Conservation (phyloP, 2,888 invertebrate genomes). For the Eupithecia exiguata region DNA sequence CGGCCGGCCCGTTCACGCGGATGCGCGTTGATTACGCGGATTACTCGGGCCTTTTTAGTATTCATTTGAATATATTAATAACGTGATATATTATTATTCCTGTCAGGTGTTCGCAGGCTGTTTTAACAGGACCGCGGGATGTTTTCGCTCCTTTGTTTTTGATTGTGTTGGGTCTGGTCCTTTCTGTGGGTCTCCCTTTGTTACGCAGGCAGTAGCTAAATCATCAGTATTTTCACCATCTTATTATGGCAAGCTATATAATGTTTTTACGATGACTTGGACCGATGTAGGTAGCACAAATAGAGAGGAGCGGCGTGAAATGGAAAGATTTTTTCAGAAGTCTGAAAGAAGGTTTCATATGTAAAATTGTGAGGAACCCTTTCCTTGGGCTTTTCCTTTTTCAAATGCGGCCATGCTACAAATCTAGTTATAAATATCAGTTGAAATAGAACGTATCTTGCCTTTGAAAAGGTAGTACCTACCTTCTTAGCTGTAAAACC, state of each 20-base stretch:
- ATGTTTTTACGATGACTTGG: background rate
- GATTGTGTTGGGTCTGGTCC: background rate
- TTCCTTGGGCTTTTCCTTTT: background rate
- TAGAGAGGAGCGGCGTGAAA: background rate
- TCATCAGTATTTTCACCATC: background rate
- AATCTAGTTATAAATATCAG: background rate
- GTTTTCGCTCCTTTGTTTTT: constrained; percentile 4
- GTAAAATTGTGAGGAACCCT: background rate
- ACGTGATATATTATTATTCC: constrained; percentile 22
- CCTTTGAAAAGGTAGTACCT: too few relatives aligned
- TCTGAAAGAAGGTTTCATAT: background rate
- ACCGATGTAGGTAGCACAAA: background rate
- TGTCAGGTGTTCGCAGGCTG: constrained; percentile 7
- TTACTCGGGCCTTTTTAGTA: constrained; percentile 31
- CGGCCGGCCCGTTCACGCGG: constrained; percentile 29
- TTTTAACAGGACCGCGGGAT: constrained; percentile 2
- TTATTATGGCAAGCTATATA: background rate
- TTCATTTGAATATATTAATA: constrained; percentile 38
- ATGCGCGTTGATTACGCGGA: constrained; percentile 31
- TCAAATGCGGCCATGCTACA: background rate
- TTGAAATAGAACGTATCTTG: background rate
- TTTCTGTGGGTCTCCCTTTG: background rate
- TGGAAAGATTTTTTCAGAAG: background rate
- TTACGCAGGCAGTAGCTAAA: background rate
- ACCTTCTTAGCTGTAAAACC: too few relatives aligned